Evolutionary conservation across 2,113 vertebrate species (phyloP).

Genomic region (Leptosomus discolor): DNA sequence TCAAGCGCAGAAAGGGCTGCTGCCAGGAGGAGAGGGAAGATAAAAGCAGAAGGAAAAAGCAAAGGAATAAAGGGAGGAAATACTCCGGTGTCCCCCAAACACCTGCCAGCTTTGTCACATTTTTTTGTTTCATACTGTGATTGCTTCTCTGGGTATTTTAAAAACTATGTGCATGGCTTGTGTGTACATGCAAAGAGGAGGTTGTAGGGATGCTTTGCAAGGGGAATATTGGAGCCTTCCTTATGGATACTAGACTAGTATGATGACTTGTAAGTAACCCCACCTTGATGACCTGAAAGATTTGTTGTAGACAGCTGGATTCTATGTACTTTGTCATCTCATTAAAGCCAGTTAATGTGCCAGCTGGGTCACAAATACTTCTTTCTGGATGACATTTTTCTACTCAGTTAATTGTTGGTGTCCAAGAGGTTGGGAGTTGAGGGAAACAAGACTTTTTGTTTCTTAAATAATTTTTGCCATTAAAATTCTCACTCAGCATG

Average conservation of each 20-base stretch:
- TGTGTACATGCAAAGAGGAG: neutral
- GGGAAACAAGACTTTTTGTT: neutral
- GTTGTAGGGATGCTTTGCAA: neutral
- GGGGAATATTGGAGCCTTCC: neutral
- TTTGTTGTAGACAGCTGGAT: neutral
- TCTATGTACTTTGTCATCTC: neutral
- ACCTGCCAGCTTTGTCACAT: neutral
- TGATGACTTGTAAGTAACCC: neutral
- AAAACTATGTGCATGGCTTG: rapidly evolving
- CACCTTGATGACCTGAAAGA: neutral
- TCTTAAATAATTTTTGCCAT: neutral
- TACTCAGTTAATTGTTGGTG: neutral
- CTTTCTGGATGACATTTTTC: neutral
- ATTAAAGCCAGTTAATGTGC: neutral
- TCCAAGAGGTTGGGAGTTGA: neutral
- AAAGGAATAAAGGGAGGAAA: neutral
- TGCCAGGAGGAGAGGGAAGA: neutral
- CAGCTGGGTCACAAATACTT: neutral
- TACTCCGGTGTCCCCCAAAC: neutral
- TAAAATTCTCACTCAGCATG: conserved; percentile 10
- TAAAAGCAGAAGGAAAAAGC: neutral
- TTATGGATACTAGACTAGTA: neutral
- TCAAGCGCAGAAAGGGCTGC: rapidly evolving
- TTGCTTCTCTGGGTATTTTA: neutral
- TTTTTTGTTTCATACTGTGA: neutral